Evolutionary conservation across 1,140 invertebrate species (phyloP).

Genomic region (Drosophila kepulauana): DNA sequence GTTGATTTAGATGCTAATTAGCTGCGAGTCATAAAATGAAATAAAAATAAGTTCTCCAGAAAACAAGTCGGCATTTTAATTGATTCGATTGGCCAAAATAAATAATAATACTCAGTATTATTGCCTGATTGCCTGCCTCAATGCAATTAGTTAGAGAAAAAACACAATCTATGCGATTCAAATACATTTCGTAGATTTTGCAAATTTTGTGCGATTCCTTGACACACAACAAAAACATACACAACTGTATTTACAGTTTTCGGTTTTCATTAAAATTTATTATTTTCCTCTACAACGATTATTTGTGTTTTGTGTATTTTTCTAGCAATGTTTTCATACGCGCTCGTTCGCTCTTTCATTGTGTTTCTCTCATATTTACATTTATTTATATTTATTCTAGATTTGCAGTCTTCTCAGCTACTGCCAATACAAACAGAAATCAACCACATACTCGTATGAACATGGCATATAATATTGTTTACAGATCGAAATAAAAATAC

Average conservation of each 20-base stretch:
- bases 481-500: conserved; percentile 10
- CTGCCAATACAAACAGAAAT: conserved; percentile 8
- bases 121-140: conserved; percentile 7
- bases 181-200: conserved; percentile 10
- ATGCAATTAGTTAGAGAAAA: conserved; percentile 31
- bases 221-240: conserved; percentile 13
- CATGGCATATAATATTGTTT: conserved; percentile 9
- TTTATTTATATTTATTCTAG: conserved; percentile 38
- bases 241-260: conserved; percentile 9
- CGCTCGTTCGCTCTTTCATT: not conserved
- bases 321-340: conserved; percentile 6
- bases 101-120: conserved; percentile 17
- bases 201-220: conserved; percentile 11
- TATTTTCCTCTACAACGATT: conserved; percentile 24
- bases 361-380: conserved; percentile 18
- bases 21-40: conserved; percentile 15
- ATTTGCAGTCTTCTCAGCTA: conserved; percentile 26
- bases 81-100: conserved; percentile 42
- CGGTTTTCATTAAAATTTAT: conserved; percentile 21
- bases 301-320: conserved; percentile 33
- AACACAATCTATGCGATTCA: conserved; percentile 15
- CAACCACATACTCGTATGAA: not conserved
- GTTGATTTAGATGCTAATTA: conserved; percentile 48
- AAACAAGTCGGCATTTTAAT: conserved; percentile 33
- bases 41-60: conserved; percentile 6